Base-by-base conservation (phyloP, 2,797 vertebrate genomes). In the Clarias fuscus region DNA sequence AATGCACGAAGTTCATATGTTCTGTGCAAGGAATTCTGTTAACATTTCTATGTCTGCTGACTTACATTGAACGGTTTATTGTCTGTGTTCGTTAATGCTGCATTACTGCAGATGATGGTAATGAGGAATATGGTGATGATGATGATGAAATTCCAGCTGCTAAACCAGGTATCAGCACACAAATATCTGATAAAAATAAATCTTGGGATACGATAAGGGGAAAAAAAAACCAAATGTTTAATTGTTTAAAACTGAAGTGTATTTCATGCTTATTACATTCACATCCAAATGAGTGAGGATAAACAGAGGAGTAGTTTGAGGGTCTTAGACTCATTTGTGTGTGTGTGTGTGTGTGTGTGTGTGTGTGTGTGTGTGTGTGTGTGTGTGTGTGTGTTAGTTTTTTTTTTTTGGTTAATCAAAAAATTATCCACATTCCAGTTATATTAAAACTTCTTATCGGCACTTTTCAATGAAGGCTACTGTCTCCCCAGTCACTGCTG, bases 91-190 rank as follows among this genome's bases (percentile, higher is more conserved):
- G 8, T 86, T 78, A 83, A 86, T 59, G 73, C 86, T 86, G 81
- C 86, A 17, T 59, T 61, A 62, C 72, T 62, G 53, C 80, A 86
- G 81, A 86, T 4, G 64, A 77, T 40, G 75, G 37, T 78, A 58
- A 30, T 30, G 75, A 56, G 27, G 73, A 37, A 61, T 33, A 61
- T 79, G 77, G 37, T 77, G 67, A 17, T 18, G 67, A 20, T 40
- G 68, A 71, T 43, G 65, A 71, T 70, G 85, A 83, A 59, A 61
- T 40, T 15, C 11, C 24, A 61, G 72, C 73, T 77, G 80, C 24
- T 56, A 61, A 86, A 62, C 86, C 62, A 86, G 86, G 81, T 86
- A 86, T 77, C 48, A 70, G 22, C 68, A 30, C 56, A 72, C 53
- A 27, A 75, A 27, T 0, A 0, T 62, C 59, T 8, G 48, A 53